These are phyloP conservation scores for Subanguina moxae DNA, from an alignment of 1,140 invertebrate genomes.

Conservation along the genomic window DNA sequence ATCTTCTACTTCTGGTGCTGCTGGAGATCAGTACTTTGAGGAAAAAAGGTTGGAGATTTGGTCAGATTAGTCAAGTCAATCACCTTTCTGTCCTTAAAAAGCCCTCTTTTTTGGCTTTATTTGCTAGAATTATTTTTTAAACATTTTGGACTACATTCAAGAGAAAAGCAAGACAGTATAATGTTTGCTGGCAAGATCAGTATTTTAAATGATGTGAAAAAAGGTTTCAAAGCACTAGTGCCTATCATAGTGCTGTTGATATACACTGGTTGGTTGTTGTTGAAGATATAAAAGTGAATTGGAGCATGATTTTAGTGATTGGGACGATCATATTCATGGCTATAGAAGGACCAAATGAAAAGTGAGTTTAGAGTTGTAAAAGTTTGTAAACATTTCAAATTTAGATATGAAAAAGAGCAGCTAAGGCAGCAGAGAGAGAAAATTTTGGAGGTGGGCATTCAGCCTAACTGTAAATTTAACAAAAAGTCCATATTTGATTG, in stretches of 20 bases:
- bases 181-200: neutral
- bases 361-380: neutral
- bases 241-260: conserved; percentile 37
- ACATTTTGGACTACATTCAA: neutral
- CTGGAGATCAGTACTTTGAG: too few relatives aligned
- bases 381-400: too few relatives aligned
- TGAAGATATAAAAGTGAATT: neutral
- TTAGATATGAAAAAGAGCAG: conserved; percentile 34
- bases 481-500: too few relatives aligned
- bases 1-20: too few relatives aligned
- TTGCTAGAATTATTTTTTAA: neutral
- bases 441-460: conserved; percentile 36
- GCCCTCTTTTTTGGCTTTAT: neutral
- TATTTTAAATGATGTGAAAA: neutral
- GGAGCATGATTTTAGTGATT: conserved; percentile 11
- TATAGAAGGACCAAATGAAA: conserved; percentile 44
- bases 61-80: too few relatives aligned
- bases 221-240: neutral
- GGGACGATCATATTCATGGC: conserved; percentile 42
- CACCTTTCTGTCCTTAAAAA: neutral
- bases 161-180: neutral
- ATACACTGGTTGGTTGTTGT: conserved; percentile 21
- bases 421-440: conserved; percentile 33
- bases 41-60: too few relatives aligned
- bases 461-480: too few relatives aligned